These are phyloP conservation scores for Ficedula albicollis DNA, from an alignment of 2,797 vertebrate genomes.

Conservation along the genomic window DNA sequence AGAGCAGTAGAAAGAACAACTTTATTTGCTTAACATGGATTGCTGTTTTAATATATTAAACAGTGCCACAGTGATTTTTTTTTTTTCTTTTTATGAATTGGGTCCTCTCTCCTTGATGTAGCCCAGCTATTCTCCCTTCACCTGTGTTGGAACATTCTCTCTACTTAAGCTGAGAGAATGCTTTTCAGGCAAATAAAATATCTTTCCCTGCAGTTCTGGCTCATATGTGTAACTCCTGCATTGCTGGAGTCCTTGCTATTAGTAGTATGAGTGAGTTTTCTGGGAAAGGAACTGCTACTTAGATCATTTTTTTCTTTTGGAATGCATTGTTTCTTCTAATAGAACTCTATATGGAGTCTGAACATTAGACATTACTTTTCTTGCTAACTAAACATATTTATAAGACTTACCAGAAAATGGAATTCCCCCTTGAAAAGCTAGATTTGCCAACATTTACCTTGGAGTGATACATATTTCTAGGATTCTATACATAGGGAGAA, in stretches of 20 bases:
- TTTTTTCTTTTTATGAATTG: background rate
- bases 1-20: background rate
- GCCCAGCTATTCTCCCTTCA: constrained; percentile 11
- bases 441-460: background rate
- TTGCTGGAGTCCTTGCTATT: background rate
- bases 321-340: background rate
- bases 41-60: background rate
- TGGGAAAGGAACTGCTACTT: background rate
- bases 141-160: constrained; percentile 20
- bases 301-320: background rate
- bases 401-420: background rate
- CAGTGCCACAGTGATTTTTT: background rate
- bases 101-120: background rate
- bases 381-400: background rate
- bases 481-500: background rate
- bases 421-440: background rate
- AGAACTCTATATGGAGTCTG: background rate
- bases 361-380: background rate
- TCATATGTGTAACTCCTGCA: background rate
- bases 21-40: background rate
- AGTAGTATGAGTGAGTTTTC: background rate
- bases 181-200: constrained; percentile 39
- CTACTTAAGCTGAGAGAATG: background rate
- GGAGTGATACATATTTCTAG: background rate
- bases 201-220: background rate